phyloP scores from a whole-genome alignment of 2,113 vertebrate genomes.

The Setophaga petechia region DNA sequence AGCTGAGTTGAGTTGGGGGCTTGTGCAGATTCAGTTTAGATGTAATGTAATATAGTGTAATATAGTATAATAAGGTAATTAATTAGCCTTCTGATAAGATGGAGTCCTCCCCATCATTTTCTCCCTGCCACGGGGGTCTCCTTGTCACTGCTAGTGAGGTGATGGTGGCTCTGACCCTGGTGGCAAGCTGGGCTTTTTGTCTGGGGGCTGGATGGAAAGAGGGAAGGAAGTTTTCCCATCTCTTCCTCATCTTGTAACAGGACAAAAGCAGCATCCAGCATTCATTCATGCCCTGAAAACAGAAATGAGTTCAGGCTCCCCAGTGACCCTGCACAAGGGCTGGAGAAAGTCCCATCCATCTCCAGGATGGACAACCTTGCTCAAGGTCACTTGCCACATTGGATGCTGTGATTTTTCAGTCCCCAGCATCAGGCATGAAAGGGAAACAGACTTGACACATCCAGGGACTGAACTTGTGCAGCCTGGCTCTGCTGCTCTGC shows the following conservation, averaged over 20 bases:
- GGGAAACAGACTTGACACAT: neutral
- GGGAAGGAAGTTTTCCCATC: neutral
- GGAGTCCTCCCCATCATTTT: too few species aligned
- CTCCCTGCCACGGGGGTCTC: too few species aligned
- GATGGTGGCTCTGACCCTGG: neutral
- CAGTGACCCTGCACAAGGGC: neutral
- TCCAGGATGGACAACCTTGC: neutral
- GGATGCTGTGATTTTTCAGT: accelerated
- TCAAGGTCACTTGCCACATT: neutral
- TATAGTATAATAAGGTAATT: too few species aligned
- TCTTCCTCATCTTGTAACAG: neutral
- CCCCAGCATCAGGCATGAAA: neutral
- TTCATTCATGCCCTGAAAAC: neutral
- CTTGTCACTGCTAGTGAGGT: neutral
- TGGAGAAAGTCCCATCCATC: neutral
- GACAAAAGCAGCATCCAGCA: neutral
- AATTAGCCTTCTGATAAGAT: too few species aligned
- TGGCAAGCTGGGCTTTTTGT: neutral
- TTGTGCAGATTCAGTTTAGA: too few species aligned
- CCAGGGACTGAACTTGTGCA: neutral
- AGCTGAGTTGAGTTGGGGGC: too few species aligned
- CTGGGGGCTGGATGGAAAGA: neutral
- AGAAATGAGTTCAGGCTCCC: neutral
- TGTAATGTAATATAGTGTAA: too few species aligned
- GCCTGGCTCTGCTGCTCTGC: neutral